Conservation (phyloP, 2,113 vertebrate genomes). For the Sphaerodactylus townsendi region DNA sequence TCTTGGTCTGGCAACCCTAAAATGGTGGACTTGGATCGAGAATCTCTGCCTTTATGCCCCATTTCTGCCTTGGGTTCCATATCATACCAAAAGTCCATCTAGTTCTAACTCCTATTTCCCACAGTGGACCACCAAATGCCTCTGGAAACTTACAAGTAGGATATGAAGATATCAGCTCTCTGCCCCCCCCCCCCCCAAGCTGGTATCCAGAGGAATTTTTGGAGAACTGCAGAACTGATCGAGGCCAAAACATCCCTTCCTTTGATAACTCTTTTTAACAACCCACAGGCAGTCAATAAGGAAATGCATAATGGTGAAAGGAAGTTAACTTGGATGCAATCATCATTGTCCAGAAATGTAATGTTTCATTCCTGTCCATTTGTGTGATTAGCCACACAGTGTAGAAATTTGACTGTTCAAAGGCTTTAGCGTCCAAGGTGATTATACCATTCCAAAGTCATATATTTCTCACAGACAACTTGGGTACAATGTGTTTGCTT, state of each 20-base stretch:
- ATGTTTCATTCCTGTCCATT: not conserved
- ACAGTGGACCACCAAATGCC: no score
- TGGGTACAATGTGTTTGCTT: not conserved
- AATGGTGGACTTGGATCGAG: not conserved
- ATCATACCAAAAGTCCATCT: no score
- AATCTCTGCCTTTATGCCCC: not conserved
- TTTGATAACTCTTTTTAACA: not conserved
- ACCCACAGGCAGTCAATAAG: not conserved
- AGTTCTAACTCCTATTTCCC: no score
- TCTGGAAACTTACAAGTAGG: no score
- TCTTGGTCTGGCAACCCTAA: no score
- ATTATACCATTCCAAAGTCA: not conserved
- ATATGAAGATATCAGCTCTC: no score
- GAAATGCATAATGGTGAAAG: not conserved
- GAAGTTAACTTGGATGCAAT: not conserved
- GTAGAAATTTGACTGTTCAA: not conserved
- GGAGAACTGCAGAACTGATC: not conserved
- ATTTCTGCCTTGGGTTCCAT: not conserved
- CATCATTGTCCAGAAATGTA: not conserved
- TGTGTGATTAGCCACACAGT: not conserved
- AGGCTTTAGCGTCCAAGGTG: not conserved
- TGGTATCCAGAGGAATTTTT: no score
- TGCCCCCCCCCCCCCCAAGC: no score
- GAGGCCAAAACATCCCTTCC: not conserved
- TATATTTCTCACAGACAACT: not conserved